Evolutionary conservation across 2,888 invertebrate species (phyloP), one percentile per base, ranked within the genome.

Genomic region (Chorisops tibialis): DNA sequence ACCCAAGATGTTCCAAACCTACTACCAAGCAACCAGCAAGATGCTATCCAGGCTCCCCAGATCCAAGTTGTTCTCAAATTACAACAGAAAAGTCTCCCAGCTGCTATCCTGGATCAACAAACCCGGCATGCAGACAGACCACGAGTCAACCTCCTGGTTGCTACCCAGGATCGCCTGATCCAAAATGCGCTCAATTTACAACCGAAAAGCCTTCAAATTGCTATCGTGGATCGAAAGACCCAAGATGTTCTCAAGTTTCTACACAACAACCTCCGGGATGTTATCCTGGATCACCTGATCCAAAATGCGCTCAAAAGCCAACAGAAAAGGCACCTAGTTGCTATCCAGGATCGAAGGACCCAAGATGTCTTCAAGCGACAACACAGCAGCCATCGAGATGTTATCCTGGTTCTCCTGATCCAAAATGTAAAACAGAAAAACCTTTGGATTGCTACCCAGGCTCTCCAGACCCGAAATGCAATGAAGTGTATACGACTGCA

Each of bases 391-490:
- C 30, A 9, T 30, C 59, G 14, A 56, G 54, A 4, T 69, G 69
- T 19, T 68, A 63, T 50, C 66, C 68, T 21, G 69, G 69, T 12
- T 67, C 70, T 14, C 64, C 59, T 4, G 69, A 72, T 51, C 68
- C 69, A 18, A 14, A 70, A 14, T 70, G 70, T 47, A 35, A 6
- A 68, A 48, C 24, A 2, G 38, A 59, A 14, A 67, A 43, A 63
- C 45, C 58, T 74, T 74, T 7, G 41, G 68, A 67, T 76, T 81
- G 65, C 78, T 80, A 63, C 64, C 77, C 76, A 4, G 79, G 79
- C 4, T 74, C 74, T 6, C 70, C 51, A 0, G 76, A 71, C 71
- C 77, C 62, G 59, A 71, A 64, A 68, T 79, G 74, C 6, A 0
- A n/a, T n/a, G 12, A 67, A 63, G 11, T 62, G 67, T 38, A 63